Evolutionary conservation across 2,888 invertebrate genomes (phyloP).

Genomic region (Priocnemis perturbator): DNA sequence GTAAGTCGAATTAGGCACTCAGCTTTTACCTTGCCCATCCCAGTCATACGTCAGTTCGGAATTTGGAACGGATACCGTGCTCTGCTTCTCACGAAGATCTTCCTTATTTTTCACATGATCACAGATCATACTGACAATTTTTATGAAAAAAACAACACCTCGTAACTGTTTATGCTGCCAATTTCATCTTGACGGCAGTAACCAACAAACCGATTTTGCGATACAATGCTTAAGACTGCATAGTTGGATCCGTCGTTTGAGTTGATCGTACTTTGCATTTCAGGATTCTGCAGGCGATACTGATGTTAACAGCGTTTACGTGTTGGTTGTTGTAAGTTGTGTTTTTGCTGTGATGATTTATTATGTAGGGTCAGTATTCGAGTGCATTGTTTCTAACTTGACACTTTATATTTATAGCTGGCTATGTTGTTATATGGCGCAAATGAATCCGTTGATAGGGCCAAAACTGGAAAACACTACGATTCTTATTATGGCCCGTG

Average conservation of each 20-base stretch:
- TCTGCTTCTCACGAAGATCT: neutral
- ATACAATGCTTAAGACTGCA: neutral
- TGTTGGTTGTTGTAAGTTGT: slow-evolving; percentile 94
- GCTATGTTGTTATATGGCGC: slow-evolving; percentile 94
- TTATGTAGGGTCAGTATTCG: neutral
- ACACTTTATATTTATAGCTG: slow-evolving; percentile 79
- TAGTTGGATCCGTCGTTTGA: neutral
- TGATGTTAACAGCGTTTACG: slow-evolving; percentile 90
- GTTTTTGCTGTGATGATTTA: slow-evolving; percentile 21
- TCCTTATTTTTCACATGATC: neutral
- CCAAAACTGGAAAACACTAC: slow-evolving; percentile 85
- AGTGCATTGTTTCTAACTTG: neutral
- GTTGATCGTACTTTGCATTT: slow-evolving; percentile 55
- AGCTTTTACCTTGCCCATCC: slow-evolving; percentile 28
- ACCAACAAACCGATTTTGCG: too few species aligned
- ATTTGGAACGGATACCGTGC: neutral
- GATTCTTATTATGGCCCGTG: slow-evolving; percentile 85
- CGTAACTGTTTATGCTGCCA: neutral
- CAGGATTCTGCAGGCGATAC: slow-evolving; percentile 89
- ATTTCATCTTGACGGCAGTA: too few species aligned
- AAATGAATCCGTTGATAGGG: slow-evolving; percentile 94
- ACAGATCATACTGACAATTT: neutral
- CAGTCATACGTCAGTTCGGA: slow-evolving; percentile 17
- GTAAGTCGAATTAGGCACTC: slow-evolving; percentile 77
- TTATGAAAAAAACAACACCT: too few species aligned